Evolutionary conservation across 2,113 vertebrate species (phyloP).

Genomic region (Plotosus lineatus): DNA sequence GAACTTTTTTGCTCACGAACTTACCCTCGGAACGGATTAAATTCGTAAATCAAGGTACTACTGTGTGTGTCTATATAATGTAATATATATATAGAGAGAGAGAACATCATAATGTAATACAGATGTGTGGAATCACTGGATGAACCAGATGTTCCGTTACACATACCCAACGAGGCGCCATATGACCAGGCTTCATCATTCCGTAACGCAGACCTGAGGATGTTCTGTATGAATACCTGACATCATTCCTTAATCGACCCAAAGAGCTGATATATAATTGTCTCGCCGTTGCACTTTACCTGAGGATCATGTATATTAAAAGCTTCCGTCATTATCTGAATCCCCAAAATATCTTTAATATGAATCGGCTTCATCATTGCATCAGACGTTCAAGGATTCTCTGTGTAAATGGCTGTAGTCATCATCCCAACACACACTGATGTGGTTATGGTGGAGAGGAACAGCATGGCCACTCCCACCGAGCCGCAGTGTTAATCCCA

Average conservation of each 20-base stretch:
- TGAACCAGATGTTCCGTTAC: neutral
- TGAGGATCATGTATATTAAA: neutral
- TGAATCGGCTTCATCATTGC: neutral
- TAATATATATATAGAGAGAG: neutral
- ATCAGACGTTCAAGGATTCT: neutral
- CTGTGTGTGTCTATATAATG: too few species aligned
- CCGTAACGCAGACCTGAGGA: neutral
- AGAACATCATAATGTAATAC: neutral
- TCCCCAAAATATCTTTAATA: too few species aligned
- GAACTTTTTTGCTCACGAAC: too few species aligned
- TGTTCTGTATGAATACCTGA: rapidly evolving
- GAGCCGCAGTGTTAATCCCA: too few species aligned
- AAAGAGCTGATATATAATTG: too few species aligned
- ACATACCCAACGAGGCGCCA: neutral
- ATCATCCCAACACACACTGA: neutral
- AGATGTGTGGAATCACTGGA: neutral
- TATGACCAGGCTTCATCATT: neutral
- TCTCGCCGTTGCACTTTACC: too few species aligned
- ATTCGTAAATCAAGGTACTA: too few species aligned
- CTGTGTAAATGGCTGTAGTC: neutral
- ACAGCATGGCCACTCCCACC: too few species aligned
- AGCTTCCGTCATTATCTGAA: neutral
- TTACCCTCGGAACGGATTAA: too few species aligned
- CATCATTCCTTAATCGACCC: neutral
- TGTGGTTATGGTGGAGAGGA: too few species aligned